These are phyloP conservation scores for Ptychadena robeensis DNA, from an alignment of 2,797 vertebrate species.

Conservation along the genomic window DNA sequence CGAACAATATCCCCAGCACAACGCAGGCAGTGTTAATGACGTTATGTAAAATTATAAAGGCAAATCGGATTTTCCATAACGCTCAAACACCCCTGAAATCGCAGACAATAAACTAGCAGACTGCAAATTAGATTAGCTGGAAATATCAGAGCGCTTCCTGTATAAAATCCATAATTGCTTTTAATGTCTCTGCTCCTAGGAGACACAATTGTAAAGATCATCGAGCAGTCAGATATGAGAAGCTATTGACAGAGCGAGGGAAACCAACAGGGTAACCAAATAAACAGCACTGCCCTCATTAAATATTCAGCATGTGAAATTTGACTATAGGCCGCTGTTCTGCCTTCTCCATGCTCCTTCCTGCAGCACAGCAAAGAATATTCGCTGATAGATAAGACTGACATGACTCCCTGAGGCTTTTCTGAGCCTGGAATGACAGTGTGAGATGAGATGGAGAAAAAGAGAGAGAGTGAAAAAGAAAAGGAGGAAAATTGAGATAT, in stretches of 20 bases:
- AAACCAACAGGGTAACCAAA: constrained; percentile 99
- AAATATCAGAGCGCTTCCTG: constrained; percentile 99
- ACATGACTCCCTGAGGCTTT: constrained; percentile 79
- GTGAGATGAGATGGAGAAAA: constrained; percentile 64
- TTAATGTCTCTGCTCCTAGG: constrained; percentile 92
- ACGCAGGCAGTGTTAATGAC: constrained; percentile 96
- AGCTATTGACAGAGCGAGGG: constrained; percentile 99
- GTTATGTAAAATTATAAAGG: constrained; percentile 99
- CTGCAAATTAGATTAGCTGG: constrained; percentile 99
- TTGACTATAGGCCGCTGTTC: constrained; percentile 82
- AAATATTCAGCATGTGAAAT: constrained; percentile 99
- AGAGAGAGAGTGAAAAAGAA: constrained; percentile 10
- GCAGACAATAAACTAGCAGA: constrained; percentile 99
- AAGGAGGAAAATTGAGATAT: constrained; percentile 4
- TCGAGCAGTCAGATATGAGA: constrained; percentile 87
- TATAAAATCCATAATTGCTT: constrained; percentile 99
- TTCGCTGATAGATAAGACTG: constrained; percentile 80
- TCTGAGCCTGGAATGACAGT: constrained; percentile 69
- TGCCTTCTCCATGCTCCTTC: constrained; percentile 52
- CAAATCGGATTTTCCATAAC: constrained; percentile 99
- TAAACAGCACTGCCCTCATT: constrained; percentile 95
- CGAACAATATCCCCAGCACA: constrained; percentile 77
- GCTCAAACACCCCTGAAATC: constrained; percentile 99
- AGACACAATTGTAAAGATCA: constrained; percentile 95
- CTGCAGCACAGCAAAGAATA: constrained; percentile 61